Percentiles rank a stretch among this genome's conserved stretches.
phyloP scores from a whole-genome alignment of 2,113 vertebrate genomes.

The Electrona antarctica region DNA sequence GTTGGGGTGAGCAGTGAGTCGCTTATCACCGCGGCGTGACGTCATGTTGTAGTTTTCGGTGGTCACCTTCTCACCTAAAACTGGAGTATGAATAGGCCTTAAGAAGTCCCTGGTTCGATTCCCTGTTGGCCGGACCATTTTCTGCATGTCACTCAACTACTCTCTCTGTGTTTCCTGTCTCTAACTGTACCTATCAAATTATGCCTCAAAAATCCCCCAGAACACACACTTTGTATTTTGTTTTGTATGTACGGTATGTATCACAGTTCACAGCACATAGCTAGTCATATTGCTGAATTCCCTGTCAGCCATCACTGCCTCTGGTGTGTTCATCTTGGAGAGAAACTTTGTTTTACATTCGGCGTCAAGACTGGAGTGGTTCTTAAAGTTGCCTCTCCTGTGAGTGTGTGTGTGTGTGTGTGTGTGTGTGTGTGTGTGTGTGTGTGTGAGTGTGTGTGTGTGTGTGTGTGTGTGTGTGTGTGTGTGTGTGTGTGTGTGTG shows the following conservation, averaged over 20 bases:
- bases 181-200: no score
- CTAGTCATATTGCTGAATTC: constrained; percentile 58
- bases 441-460: constrained; percentile 4
- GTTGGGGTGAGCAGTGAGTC: no score
- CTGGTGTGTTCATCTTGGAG: constrained; percentile 53
- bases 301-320: constrained; percentile 62
- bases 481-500: not conserved
- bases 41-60: no score
- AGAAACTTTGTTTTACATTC: constrained; percentile 63
- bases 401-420: constrained; percentile 2
- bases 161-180: no score
- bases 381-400: constrained; percentile 47
- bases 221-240: no score
- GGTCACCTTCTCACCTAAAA: no score
- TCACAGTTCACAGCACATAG: constrained; percentile 69
- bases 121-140: no score
- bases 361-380: constrained; percentile 29
- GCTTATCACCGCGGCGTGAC: no score
- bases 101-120: no score
- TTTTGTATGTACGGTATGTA: constrained; percentile 19
- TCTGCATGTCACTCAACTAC: no score
- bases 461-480: not conserved
- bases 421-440: not conserved
- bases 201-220: no score
- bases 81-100: no score